Percentiles rank a stretch among this genome's conserved stretches.
Conservation (phyloP, 2,113 vertebrate species). For the Aphyosemion australe region DNA sequence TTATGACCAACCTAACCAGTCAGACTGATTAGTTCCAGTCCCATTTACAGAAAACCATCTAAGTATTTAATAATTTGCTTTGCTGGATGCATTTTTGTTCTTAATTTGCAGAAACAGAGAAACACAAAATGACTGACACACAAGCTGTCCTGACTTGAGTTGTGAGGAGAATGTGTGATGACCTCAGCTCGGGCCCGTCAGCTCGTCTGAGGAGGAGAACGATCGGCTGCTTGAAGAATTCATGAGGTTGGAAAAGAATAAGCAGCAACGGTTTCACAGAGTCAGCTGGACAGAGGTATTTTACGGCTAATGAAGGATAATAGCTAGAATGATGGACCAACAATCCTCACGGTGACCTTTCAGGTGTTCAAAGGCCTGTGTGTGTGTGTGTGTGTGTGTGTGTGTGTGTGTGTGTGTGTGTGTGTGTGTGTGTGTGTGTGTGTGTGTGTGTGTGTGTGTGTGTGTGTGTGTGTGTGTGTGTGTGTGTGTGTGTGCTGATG, state of each 20-base stretch:
- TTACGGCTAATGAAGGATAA: conserved; percentile 64
- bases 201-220: conserved; percentile 35
- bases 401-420: conserved; percentile 21
- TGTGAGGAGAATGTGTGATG: conserved; percentile 52
- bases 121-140: conserved; percentile 13
- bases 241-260: conserved; percentile 47
- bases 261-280: conserved; percentile 46
- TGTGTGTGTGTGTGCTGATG: conserved; percentile 21
- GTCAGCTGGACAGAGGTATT: conserved; percentile 47
- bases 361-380: conserved; percentile 23
- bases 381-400: conserved; percentile 33
- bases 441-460: conserved; percentile 28
- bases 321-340: conserved; percentile 53
- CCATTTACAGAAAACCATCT: no score
- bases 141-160: not conserved
- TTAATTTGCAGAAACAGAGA: not conserved
- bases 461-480: no score
- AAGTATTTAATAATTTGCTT: no score
- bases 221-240: conserved; percentile 53
- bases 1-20: no score
- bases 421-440: conserved; percentile 25
- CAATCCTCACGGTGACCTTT: conserved; percentile 72
- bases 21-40: no score
- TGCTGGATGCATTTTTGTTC: not conserved
- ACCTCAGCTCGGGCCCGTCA: conserved; percentile 31